Evolutionary conservation across 2,888 invertebrate genomes (phyloP).

Genomic region (Spodoptera littoralis): DNA sequence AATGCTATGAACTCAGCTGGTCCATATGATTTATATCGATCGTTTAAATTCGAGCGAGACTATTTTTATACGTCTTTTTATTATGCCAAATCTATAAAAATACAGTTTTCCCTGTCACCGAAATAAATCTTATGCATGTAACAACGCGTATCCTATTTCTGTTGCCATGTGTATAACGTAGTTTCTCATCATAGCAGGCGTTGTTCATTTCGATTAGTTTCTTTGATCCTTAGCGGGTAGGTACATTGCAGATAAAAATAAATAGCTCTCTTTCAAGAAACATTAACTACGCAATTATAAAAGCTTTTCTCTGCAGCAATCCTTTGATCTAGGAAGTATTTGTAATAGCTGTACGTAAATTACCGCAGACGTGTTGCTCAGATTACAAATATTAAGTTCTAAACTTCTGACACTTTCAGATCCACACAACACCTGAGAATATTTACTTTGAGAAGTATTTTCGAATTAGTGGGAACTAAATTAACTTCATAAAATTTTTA

Average conservation of each 20-base stretch:
- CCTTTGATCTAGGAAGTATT: slow-evolving; percentile 30
- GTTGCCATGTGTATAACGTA: slow-evolving; percentile 7
- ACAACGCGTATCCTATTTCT: background rate
- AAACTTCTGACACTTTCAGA: no score
- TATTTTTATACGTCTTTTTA: slow-evolving; percentile 25
- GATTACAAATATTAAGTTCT: background rate
- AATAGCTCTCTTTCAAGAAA: slow-evolving; percentile 19
- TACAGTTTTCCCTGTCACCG: background rate
- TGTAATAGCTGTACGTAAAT: slow-evolving; percentile 13
- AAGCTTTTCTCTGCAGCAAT: slow-evolving; percentile 24
- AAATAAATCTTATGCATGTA: background rate
- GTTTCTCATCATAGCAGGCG: background rate
- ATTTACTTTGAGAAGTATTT: no score
- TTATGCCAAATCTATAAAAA: slow-evolving; percentile 12
- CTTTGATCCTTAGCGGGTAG: slow-evolving; percentile 27
- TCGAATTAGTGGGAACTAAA: no score
- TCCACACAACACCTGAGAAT: background rate
- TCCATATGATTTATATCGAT: slow-evolving; percentile 49
- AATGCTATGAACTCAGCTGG: slow-evolving; percentile 56
- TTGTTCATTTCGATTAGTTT: slow-evolving; percentile 10
- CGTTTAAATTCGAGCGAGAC: slow-evolving; percentile 31
- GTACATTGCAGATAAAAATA: slow-evolving; percentile 31
- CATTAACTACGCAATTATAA: slow-evolving; percentile 20
- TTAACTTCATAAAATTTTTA: no score
- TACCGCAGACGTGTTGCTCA: background rate